These are phyloP conservation scores for Melanotaenia duboulayi DNA, from an alignment of 2,113 vertebrate species.

Conservation along the genomic window DNA sequence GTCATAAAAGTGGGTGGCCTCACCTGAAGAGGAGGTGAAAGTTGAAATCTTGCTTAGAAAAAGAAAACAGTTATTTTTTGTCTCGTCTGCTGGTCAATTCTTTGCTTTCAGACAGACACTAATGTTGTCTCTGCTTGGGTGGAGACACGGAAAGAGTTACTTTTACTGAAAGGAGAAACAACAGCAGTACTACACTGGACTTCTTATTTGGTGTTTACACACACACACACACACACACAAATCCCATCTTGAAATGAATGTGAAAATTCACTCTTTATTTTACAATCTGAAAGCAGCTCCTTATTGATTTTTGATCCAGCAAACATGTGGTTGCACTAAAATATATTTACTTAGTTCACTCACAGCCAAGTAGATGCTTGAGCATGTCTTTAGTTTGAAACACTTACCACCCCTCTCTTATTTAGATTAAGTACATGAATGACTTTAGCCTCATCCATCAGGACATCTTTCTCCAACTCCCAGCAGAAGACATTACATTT, in stretches of 20 bases:
- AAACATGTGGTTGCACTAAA: not conserved
- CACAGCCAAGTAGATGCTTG: not conserved
- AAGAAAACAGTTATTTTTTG: slow-evolving; percentile 15
- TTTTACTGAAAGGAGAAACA: slow-evolving; percentile 4
- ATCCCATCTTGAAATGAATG: not conserved
- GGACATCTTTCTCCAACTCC: slow-evolving; percentile 19
- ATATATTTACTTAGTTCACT: not conserved
- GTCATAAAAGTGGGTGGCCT: slow-evolving; percentile 29
- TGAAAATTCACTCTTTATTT: not conserved
- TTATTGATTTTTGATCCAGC: slow-evolving; percentile 1
- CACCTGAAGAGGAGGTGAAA: slow-evolving; percentile 44
- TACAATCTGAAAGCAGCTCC: not conserved
- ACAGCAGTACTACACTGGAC: not conserved
- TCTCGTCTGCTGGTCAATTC: slow-evolving; percentile 13
- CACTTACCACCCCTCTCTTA: not conserved
- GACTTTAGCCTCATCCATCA: slow-evolving; percentile 41
- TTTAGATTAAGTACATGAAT: slow-evolving; percentile 11
- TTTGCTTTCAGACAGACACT: slow-evolving; percentile 31
- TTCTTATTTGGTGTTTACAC: no score
- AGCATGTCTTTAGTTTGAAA: slow-evolving; percentile 23
- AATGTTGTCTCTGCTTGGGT: slow-evolving; percentile 33
- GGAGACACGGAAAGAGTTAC: slow-evolving; percentile 4
- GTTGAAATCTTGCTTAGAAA: not conserved
- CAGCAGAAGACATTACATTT: slow-evolving; percentile 36
- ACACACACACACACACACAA: no score